A percentile compares a stretch with the other conserved stretches of the same genome.
phyloP scores from a whole-genome alignment of 2,797 vertebrate genomes.

The Sternarchorhynchus goeldii region DNA sequence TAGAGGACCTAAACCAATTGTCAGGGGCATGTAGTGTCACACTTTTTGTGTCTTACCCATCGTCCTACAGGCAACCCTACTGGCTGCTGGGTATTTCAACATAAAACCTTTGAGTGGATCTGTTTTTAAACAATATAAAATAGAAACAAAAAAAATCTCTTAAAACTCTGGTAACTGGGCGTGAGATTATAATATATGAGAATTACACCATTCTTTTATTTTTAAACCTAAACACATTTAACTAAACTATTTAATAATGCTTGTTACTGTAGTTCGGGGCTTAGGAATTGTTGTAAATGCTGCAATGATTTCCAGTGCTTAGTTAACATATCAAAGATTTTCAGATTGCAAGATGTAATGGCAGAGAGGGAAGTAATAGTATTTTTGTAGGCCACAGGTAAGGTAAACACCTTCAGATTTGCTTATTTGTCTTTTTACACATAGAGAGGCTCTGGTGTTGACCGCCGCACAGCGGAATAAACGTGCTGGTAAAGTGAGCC shows the following conservation, averaged over 20 bases:
- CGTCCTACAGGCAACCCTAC: neutral
- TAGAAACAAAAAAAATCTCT: neutral
- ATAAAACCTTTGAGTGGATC: neutral
- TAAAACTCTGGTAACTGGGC: constrained; percentile 35
- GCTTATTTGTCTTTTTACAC: constrained; percentile 48
- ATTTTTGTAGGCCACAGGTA: constrained; percentile 72
- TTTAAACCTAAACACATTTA: constrained; percentile 10
- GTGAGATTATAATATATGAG: neutral
- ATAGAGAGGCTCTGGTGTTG: constrained; percentile 25
- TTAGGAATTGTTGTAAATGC: constrained; percentile 72
- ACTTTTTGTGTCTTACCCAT: constrained; percentile 53
- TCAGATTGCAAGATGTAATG: constrained; percentile 70
- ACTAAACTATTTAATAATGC: constrained; percentile 68
- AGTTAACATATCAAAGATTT: constrained; percentile 65
- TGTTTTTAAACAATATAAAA: constrained; percentile 36
- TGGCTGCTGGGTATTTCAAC: neutral
- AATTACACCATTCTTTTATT: neutral
- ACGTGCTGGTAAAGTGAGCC: constrained; percentile 25
- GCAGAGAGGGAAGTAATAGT: constrained; percentile 73
- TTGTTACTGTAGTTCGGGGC: constrained; percentile 63
- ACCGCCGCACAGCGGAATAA: constrained; percentile 6
- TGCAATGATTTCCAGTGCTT: constrained; percentile 70
- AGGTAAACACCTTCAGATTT: constrained; percentile 53
- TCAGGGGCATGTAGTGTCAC: constrained; percentile 82
- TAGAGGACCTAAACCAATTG: constrained; percentile 90